Percentiles rank a stretch among this genome's conserved stretches.
phyloP scores from a whole-genome alignment of 2,888 invertebrate genomes.

The Petrolisthes cinctipes region DNA sequence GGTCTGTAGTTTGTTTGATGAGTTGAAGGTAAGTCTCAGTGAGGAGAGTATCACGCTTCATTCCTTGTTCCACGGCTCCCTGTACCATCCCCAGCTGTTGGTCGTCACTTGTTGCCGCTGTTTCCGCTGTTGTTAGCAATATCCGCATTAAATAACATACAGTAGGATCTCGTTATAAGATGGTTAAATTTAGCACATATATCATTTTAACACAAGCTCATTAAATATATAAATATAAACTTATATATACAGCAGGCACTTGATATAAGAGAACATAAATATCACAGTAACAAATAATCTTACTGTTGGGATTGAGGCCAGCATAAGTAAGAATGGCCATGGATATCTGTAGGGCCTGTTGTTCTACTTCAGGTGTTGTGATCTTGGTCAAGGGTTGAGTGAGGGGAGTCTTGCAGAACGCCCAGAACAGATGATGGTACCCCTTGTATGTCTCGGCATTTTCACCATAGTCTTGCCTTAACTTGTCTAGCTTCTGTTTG shows the following conservation, averaged over 20 bases:
- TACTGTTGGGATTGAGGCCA: conserved; percentile 81
- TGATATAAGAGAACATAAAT: no score
- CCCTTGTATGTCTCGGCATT: conserved; percentile 89
- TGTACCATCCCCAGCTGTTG: conserved; percentile 91
- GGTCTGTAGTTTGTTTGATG: conserved; percentile 87
- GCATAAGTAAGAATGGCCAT: conserved; percentile 90
- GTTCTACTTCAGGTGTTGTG: conserved; percentile 85
- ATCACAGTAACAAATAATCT: conserved; percentile 35
- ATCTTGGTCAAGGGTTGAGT: conserved; percentile 87
- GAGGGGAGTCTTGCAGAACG: conserved; percentile 84
- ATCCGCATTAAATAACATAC: background rate
- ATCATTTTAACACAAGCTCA: no score
- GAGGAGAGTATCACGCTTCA: conserved; percentile 88
- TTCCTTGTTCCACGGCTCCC: conserved; percentile 88
- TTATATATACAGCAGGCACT: no score
- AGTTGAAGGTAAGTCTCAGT: conserved; percentile 93
- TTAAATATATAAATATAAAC: no score
- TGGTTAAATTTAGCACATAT: background rate
- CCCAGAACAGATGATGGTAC: conserved; percentile 89
- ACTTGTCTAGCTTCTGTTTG: conserved; percentile 85
- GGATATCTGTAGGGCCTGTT: conserved; percentile 88
- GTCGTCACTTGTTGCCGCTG: conserved; percentile 75
- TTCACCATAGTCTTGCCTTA: conserved; percentile 76
- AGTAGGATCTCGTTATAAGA: conserved; percentile 69
- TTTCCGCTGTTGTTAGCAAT: conserved; percentile 41